Evolutionary conservation across 2,888 invertebrate species (phyloP), one percentile per base, ranked within the genome.

Genomic region (Harpalus rufipes): DNA sequence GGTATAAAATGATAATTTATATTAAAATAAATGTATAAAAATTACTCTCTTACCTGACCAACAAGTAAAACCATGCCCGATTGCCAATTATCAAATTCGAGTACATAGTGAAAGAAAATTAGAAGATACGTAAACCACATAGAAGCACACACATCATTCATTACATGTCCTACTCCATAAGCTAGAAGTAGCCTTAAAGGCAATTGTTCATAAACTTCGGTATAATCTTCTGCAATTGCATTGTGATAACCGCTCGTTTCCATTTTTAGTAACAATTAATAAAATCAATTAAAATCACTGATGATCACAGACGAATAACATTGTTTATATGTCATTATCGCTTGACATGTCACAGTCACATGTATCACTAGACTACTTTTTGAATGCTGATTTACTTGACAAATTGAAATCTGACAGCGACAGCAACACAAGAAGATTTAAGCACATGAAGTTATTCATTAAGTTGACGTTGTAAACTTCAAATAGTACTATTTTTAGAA

Each of bases 91-190:
- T 91, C 92, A 88, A 94, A 94, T 88, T 93, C 92, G 39, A 94
- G 90, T 7, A 94, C 94, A 87, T 93, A 90, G 88, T 93, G 93
- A 89, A 97, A 96, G 91, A 95, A 98, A 39, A 98, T 95, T 88
- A 98, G 92, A 76, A 97, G 93, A 90, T 98, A 98, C 0, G 97
- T 97, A 91, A 98, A 98, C 98, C 98, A 98, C 94, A 98, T 96
- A 84, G 97, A 96, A 32, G 98, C 97, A 91, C 97, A 97, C 32
- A 98, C 94, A 92, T 98, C 98, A 91, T 98, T 98, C 87, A 97
- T 92, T 56, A 98, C 94, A 91, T 98, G 98, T 0, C 98, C 98
- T 63, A 97, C 93, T 21, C 94, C 93, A 90, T 95, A 96, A 0
- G 94, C 93, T 16, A 95, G 86, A 87, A 91, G 92, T 83, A 91